Percentiles rank a stretch among this genome's conserved stretches.
Conservation (phyloP, 2,888 invertebrate species). For the Teinopalpus imperialis region DNA sequence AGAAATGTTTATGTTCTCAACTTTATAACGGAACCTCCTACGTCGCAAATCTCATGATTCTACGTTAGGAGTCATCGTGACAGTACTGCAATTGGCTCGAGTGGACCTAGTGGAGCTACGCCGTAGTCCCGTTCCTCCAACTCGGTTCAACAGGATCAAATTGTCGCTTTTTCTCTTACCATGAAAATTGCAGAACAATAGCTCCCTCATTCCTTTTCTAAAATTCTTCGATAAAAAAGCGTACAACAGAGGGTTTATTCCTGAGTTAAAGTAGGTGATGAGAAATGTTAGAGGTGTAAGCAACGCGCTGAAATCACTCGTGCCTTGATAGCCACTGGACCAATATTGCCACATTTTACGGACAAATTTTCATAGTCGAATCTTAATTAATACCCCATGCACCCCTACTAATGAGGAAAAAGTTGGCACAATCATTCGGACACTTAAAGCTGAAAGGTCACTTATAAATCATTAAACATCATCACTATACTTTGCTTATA, state of each 20-base stretch:
- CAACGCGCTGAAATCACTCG: slow-evolving; percentile 88
- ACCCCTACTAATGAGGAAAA: no score
- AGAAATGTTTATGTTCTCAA: slow-evolving; percentile 70
- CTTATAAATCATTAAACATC: no score
- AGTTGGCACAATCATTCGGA: no score
- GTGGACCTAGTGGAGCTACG: slow-evolving; percentile 78
- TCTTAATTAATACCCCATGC: no score
- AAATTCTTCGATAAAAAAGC: slow-evolving; percentile 92
- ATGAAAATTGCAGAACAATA: slow-evolving; percentile 83
- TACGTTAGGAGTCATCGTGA: slow-evolving; percentile 75
- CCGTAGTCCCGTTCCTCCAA: slow-evolving; percentile 63
- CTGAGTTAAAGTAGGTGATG: slow-evolving; percentile 94
- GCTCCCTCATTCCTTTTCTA: slow-evolving; percentile 91
- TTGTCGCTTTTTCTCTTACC: slow-evolving; percentile 68
- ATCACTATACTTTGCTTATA: no score
- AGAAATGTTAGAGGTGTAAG: slow-evolving; percentile 93
- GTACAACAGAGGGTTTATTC: slow-evolving; percentile 94
- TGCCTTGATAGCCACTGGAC: slow-evolving; percentile 86
- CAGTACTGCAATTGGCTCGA: slow-evolving; percentile 79
- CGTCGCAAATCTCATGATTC: slow-evolving; percentile 74
- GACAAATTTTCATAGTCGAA: no score
- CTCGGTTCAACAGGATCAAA: slow-evolving; percentile 67
- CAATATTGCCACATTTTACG: slow-evolving; percentile 94
- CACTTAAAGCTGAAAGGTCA: no score
- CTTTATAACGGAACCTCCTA: slow-evolving; percentile 66